Conservation (phyloP, 2,113 vertebrate genomes). For the Anthoscopus minutus region DNA sequence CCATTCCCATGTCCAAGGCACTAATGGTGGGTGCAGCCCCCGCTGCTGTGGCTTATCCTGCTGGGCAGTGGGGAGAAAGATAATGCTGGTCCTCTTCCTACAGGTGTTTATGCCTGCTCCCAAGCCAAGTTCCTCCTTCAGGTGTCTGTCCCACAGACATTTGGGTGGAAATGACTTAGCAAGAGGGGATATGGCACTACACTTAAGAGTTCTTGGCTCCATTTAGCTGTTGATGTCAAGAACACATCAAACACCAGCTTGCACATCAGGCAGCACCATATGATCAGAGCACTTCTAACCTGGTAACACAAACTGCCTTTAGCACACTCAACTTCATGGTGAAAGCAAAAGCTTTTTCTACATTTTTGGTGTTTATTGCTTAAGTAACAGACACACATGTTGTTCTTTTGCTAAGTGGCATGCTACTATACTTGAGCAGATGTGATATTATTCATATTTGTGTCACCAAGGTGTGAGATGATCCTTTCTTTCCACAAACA, state of each 20-base stretch:
- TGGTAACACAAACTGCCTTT: neutral
- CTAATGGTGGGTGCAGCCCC: neutral
- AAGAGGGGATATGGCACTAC: neutral
- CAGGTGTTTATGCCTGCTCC: neutral
- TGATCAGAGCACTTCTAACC: neutral
- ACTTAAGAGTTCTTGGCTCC: neutral
- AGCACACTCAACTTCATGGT: neutral
- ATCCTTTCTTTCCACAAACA: neutral
- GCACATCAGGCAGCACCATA: neutral
- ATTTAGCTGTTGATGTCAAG: neutral
- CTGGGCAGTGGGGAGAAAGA: neutral
- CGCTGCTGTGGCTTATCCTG: neutral
- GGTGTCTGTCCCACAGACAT: neutral
- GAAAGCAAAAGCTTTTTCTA: neutral
- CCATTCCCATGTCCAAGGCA: neutral
- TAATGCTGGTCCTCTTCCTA: neutral
- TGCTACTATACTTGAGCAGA: neutral
- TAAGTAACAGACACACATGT: rapidly evolving
- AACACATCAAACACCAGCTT: neutral
- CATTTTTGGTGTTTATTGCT: neutral
- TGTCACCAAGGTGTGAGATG: neutral
- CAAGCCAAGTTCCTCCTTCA: neutral
- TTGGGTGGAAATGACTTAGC: neutral
- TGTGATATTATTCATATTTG: neutral
- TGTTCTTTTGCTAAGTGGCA: neutral